Base-by-base conservation (phyloP, 1,140 invertebrate genomes). In the Zaprionus inermis region DNA sequence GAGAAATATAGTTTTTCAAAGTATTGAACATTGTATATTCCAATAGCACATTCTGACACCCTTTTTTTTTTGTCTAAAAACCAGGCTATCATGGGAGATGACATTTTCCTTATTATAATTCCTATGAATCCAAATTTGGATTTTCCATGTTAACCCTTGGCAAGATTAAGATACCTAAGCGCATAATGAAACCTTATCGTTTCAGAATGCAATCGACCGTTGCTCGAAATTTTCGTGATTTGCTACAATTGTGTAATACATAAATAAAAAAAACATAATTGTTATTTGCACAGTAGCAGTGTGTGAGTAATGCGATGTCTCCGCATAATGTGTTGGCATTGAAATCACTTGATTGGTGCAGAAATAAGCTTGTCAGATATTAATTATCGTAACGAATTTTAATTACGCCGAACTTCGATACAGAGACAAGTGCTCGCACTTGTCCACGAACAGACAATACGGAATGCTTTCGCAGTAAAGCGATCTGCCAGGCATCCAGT, bases 321-420 rank as follows among this genome's bases (percentile, higher is more conserved):
- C 14, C 44, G 72, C 51, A 73, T 73, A 73, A 32, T 61, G 16
- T 59, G 51, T 41, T 71, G 77, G 56, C 83, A 86, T 76, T 86
- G 76, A 82, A 76, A 72, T 66, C 60, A 65, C 57, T 86, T 79
- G 49, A 77, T 79, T 86, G 70, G 63, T 88, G 81, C 72, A 79
- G 72, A 82, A 82, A 77, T 80, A 80, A 65, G 84, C 76, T 72
- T 86, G 82, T 88, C 83, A 71, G 86, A 77, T 88, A 83, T 88
- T 88, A 86, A 86, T 86, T 79, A 88, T 88, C 84, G 83, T 59
- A 88, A 86, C 83, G 73, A 88, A 86, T 86, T 86, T 83, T 74
- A 77, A 86, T 88, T 88, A 82, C 72, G 52, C 61, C 68, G 65
- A 49, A 61, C 32, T 56, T 32, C 63, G 61, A 82, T 74, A 81